These are phyloP conservation scores for Nephrotoma flavescens DNA, from an alignment of 2,888 invertebrate species.

Conservation along the genomic window DNA sequence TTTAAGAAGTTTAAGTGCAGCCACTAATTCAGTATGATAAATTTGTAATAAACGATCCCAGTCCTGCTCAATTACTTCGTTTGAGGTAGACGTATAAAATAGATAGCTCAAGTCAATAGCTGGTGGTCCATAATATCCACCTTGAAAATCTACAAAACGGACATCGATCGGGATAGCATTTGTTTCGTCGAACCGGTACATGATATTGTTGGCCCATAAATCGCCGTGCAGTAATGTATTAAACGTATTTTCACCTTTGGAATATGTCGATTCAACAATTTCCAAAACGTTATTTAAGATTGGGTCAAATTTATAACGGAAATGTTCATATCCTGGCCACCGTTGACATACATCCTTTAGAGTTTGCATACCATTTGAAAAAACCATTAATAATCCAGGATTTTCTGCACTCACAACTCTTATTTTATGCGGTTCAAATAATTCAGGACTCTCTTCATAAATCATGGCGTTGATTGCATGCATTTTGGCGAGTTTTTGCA, in stretches of 20 bases:
- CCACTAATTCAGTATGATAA: not conserved
- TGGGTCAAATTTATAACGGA: too few relatives aligned
- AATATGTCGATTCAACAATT: not conserved
- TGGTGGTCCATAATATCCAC: not conserved
- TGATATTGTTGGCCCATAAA: conserved; percentile 29
- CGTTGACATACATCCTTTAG: too few relatives aligned
- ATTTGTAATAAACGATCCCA: not conserved
- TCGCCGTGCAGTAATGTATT: conserved; percentile 24
- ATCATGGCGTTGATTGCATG: not conserved
- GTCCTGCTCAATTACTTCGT: not conserved
- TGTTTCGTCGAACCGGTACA: conserved; percentile 23
- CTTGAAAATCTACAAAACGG: conserved; percentile 11
- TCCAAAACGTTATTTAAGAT: too few relatives aligned
- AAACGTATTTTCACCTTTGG: not conserved
- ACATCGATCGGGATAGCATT: conserved; percentile 20
- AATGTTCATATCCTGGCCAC: too few relatives aligned
- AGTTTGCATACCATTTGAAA: too few relatives aligned
- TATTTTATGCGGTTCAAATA: too few relatives aligned
- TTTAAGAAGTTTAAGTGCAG: not conserved
- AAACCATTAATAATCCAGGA: too few relatives aligned
- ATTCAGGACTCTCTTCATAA: not conserved
- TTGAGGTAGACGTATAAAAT: not conserved
- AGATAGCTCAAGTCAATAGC: not conserved
- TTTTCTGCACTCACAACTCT: too few relatives aligned
- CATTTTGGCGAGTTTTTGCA: not conserved